phyloP scores from a whole-genome alignment of 2,888 invertebrate genomes.

The Torymus texanus region DNA sequence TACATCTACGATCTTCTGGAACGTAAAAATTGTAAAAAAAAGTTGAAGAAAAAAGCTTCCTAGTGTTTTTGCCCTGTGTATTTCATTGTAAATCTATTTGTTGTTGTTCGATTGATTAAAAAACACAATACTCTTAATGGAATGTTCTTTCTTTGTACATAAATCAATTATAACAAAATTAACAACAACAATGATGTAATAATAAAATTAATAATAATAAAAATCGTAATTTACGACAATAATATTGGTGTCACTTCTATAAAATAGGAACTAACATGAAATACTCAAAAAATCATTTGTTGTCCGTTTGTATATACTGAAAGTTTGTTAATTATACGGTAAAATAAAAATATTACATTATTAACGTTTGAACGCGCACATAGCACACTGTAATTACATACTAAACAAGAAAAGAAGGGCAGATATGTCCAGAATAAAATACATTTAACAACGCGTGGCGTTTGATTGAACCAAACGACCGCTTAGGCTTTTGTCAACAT shows the following conservation, averaged over 20 bases:
- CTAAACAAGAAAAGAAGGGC: constrained; percentile 42
- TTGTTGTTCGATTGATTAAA: constrained; percentile 52
- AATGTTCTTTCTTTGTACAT: constrained; percentile 59
- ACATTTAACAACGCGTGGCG: constrained; percentile 47
- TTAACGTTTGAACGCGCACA: constrained; percentile 23
- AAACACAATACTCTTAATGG: constrained; percentile 56
- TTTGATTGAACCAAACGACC: constrained; percentile 33
- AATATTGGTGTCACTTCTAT: constrained; percentile 39
- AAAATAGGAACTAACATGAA: constrained; percentile 48
- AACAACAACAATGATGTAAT: constrained; percentile 54
- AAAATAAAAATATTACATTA: constrained; percentile 55
- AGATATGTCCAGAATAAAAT: constrained; percentile 50
- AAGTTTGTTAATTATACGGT: constrained; percentile 45
- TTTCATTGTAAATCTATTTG: constrained; percentile 50
- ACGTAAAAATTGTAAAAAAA: constrained; percentile 33
- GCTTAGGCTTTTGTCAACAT: constrained; percentile 41
- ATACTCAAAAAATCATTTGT: constrained; percentile 42
- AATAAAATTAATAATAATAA: constrained; percentile 53
- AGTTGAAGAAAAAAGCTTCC: constrained; percentile 24
- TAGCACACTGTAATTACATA: constrained; percentile 46
- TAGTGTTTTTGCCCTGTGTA: constrained; percentile 46
- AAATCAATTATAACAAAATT: constrained; percentile 57
- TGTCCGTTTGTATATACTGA: constrained; percentile 49
- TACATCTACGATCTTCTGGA: constrained; percentile 6
- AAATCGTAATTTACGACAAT: constrained; percentile 51